Conservation (phyloP, 1,140 invertebrate genomes). For the Protaetia brevitarsis region DNA sequence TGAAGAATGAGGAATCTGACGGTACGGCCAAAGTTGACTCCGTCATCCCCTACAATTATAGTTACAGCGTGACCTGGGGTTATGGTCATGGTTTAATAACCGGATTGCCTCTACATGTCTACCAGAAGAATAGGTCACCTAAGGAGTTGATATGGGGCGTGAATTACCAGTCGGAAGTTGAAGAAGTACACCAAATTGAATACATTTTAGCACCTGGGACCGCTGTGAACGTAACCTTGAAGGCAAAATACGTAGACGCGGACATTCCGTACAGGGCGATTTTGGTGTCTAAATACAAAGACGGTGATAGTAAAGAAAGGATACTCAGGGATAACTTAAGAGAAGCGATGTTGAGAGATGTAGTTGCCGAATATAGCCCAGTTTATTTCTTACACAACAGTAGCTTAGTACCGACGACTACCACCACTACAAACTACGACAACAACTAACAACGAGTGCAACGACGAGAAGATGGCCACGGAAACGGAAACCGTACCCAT, state of each 20-base stretch:
- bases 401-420: slow-evolving; percentile 72
- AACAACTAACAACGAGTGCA: slow-evolving; percentile 60
- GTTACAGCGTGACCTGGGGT: slow-evolving; percentile 71
- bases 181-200: slow-evolving; percentile 59
- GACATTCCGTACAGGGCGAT: slow-evolving; percentile 70
- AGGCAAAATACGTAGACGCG: slow-evolving; percentile 65
- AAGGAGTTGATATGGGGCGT: slow-evolving; percentile 56
- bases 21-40: slow-evolving; percentile 59
- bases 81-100: slow-evolving; percentile 71
- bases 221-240: slow-evolving; percentile 72
- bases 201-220: slow-evolving; percentile 67
- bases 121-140: slow-evolving; percentile 62
- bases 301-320: slow-evolving; percentile 52
- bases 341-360: slow-evolving; percentile 64
- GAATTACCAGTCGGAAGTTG: not conserved
- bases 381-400: slow-evolving; percentile 72
- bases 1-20: slow-evolving; percentile 58
- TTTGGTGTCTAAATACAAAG: slow-evolving; percentile 67
- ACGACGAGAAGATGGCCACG: slow-evolving; percentile 58
- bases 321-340: slow-evolving; percentile 57
- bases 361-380: slow-evolving; percentile 64
- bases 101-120: slow-evolving; percentile 67
- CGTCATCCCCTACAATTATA: slow-evolving; percentile 66
- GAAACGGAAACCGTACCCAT: slow-evolving; percentile 48
- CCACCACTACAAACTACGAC: slow-evolving; percentile 69